Base-by-base conservation (phyloP, 1,140 invertebrate genomes). In the Heliconius eleuchia region DNA sequence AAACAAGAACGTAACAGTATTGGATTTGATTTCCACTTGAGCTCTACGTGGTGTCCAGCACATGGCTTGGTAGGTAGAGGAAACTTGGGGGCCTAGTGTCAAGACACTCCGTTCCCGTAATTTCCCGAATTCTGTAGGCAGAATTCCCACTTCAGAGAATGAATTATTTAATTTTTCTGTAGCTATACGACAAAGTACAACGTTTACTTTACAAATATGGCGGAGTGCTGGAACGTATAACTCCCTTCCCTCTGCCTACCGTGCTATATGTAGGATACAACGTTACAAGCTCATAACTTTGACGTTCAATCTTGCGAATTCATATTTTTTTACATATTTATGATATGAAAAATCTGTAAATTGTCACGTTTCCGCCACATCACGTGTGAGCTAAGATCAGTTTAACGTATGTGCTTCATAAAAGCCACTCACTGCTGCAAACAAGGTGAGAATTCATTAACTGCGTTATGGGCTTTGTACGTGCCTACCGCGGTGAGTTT, bases 361-460 rank as follows among this genome's bases (percentile, higher is more conserved):
- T 66, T 3, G 23, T 66, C 57, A 66, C 57, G 57, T 66, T 30
- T 16, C 19, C 23, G 11, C 11, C 1, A 66, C n/a, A 60, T 66
- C 57, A 66, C 23, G 23, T 66, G 57, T 66, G 57, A 66, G n/a
- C 57, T 27, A 27, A 66, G 57, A 66, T 66, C n/a, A 66, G 57
- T 66, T 66, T 72, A 42, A 72, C 39, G 71, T 39, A 72, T 77
- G 79, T 73, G 50, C 57, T 80, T 37, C 74, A 19, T 39, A 13
- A 72, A 72, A 73, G 55, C 71, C 71, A 66, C 23, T 66, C 57
- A 71, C 74, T 73, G 52, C 86, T 70, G 57, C 37, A 76, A 76
- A 70, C 57, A 76, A 76, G 57, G 74, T 76, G n/a, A 76, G 60
- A 76, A 76, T 76, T 76, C 74, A 76, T 76, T 76, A 70, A 37